Conservation (phyloP, 2,888 invertebrate genomes). For the Parnassius mnemosyne region DNA sequence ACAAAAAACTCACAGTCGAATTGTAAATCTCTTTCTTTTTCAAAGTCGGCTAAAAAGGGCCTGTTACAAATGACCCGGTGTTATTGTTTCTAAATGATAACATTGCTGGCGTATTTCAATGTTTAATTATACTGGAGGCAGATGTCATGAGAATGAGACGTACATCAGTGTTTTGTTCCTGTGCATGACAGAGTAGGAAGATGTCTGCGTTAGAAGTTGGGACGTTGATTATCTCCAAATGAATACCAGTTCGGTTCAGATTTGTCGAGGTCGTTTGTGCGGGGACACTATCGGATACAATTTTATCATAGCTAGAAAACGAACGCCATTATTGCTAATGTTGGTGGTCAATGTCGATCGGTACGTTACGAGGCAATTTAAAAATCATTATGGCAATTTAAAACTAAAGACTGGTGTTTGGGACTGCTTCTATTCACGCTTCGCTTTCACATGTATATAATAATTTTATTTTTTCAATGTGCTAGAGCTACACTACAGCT, state of each 20-base stretch:
- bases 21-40: too few species aligned
- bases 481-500: too few species aligned
- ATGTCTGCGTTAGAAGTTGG: constrained; percentile 6
- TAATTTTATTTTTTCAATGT: too few species aligned
- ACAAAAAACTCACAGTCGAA: too few species aligned
- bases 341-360: constrained; percentile 19
- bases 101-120: too few species aligned
- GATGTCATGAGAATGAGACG: constrained; percentile 1
- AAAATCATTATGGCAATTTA: constrained; percentile 19
- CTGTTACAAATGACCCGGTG: too few species aligned
- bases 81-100: too few species aligned
- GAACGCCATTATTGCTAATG: neutral
- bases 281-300: constrained; percentile 25
- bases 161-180: constrained; percentile 4
- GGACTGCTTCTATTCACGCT: constrained; percentile 9
- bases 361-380: constrained; percentile 17
- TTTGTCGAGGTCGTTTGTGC: constrained; percentile 47
- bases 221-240: constrained; percentile 56
- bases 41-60: too few species aligned
- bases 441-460: neutral
- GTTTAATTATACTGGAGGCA: too few species aligned
- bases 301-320: constrained; percentile 15
- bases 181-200: constrained; percentile 9
- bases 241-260: constrained; percentile 67
- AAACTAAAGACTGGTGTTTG: constrained; percentile 14